phyloP scores from a whole-genome alignment of 2,797 vertebrate species.

The Malurus leucopterus region DNA sequence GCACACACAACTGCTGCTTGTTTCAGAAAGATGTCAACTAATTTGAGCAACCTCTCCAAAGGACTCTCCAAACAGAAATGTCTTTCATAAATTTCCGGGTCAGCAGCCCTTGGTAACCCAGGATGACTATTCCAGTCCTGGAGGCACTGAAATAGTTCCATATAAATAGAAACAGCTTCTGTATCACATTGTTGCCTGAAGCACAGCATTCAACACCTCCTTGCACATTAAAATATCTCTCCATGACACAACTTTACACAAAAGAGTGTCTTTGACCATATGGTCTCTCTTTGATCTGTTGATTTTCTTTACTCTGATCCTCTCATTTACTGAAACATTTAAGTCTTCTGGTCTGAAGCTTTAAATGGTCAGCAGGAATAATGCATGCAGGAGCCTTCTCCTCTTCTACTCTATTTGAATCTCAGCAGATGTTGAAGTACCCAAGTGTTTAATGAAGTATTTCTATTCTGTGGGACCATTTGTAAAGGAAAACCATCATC shows the following conservation, averaged over 20 bases:
- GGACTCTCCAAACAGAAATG: constrained; percentile 82
- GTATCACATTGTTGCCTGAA: constrained; percentile 65
- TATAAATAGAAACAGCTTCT: constrained; percentile 80
- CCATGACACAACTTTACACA: constrained; percentile 47
- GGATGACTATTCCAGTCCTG: constrained; percentile 76
- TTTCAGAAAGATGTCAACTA: constrained; percentile 70
- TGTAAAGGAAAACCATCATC: constrained; percentile 2
- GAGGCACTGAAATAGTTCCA: constrained; percentile 77
- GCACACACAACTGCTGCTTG: constrained; percentile 75
- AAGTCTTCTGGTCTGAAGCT: constrained; percentile 34
- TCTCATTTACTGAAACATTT: constrained; percentile 33
- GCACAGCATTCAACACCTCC: constrained; percentile 63
- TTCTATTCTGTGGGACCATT: neutral
- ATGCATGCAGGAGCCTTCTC: constrained; percentile 19
- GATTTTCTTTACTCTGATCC: constrained; percentile 52
- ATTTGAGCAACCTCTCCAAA: constrained; percentile 74
- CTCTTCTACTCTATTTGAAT: neutral
- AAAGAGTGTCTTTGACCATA: constrained; percentile 42
- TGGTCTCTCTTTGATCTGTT: constrained; percentile 44
- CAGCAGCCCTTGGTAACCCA: constrained; percentile 76
- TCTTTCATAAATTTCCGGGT: constrained; percentile 87
- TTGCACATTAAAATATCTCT: constrained; percentile 57
- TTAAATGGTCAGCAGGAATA: constrained; percentile 62
- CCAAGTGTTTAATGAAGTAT: neutral
- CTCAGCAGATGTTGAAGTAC: constrained; percentile 2